These are phyloP conservation scores for Calosoma granatense DNA, from an alignment of 1,140 invertebrate genomes.

Conservation along the genomic window DNA sequence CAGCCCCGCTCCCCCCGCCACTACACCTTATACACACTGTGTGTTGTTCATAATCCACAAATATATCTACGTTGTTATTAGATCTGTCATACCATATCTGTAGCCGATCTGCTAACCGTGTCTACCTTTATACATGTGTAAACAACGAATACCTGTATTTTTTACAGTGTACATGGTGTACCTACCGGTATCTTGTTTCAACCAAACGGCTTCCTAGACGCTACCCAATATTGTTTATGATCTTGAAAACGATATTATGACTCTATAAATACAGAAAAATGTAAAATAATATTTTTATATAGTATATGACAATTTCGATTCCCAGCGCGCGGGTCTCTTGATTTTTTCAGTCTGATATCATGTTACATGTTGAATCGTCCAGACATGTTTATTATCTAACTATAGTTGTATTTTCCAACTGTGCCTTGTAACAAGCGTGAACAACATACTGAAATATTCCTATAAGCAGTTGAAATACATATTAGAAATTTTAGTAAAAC, in stretches of 20 bases:
- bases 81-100: not conserved
- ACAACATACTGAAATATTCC: too few species aligned
- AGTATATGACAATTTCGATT: slow-evolving; percentile 23
- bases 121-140: not conserved
- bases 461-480: too few species aligned
- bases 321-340: slow-evolving; percentile 17
- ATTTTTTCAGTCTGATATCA: slow-evolving; percentile 13
- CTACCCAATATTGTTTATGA: slow-evolving; percentile 24
- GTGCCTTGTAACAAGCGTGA: too few species aligned
- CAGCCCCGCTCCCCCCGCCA: too few species aligned
- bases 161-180: not conserved
- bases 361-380: slow-evolving; percentile 19
- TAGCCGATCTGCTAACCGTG: not conserved
- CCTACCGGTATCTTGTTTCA: not conserved
- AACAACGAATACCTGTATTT: not conserved
- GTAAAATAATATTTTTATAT: slow-evolving; percentile 21
- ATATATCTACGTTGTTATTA: not conserved
- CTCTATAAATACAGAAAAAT: slow-evolving; percentile 27
- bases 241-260: slow-evolving; percentile 26
- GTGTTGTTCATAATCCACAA: not conserved
- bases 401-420: too few species aligned
- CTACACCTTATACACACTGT: not conserved
- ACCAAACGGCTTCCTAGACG: slow-evolving; percentile 20
- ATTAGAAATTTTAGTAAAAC: too few species aligned
- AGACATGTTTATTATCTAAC: slow-evolving; percentile 18